These are phyloP conservation scores for Leguminivora glycinivorella DNA, from an alignment of 1,140 invertebrate species.

Conservation along the genomic window DNA sequence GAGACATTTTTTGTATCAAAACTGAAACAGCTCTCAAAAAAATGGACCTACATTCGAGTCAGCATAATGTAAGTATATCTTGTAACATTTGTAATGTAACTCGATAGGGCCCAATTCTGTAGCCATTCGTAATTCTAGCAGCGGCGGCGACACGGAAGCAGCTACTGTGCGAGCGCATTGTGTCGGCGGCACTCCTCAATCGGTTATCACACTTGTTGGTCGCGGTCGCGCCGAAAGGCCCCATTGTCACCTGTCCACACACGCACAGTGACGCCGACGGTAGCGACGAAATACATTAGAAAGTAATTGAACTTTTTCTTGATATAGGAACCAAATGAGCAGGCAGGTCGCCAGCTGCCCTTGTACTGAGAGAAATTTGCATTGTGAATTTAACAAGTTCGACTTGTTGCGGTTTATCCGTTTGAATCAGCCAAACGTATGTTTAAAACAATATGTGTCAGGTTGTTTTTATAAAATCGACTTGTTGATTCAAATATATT, in stretches of 20 bases:
- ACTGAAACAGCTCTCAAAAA: background rate
- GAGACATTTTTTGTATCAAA: too few relatives aligned
- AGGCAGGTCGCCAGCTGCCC: too few relatives aligned
- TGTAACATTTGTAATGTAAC: constrained; percentile 38
- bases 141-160: constrained; percentile 59
- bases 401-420: too few relatives aligned
- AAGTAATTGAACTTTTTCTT: background rate
- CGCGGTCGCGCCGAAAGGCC: constrained; percentile 52
- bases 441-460: too few relatives aligned
- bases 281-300: background rate
- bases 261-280: constrained; percentile 1
- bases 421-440: too few relatives aligned
- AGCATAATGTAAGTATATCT: too few relatives aligned
- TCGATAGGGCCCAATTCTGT: constrained; percentile 33
- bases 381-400: too few relatives aligned
- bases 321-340: too few relatives aligned
- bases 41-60: too few relatives aligned
- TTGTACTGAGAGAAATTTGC: too few relatives aligned
- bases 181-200: constrained; percentile 56
- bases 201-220: constrained; percentile 68
- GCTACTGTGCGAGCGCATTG: constrained; percentile 71
- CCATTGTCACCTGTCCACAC: constrained; percentile 63
- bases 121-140: constrained; percentile 17
- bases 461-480: too few relatives aligned
- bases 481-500: too few relatives aligned